phyloP scores from a whole-genome alignment of 2,113 vertebrate species.

The Pelecanoides urinatrix region DNA sequence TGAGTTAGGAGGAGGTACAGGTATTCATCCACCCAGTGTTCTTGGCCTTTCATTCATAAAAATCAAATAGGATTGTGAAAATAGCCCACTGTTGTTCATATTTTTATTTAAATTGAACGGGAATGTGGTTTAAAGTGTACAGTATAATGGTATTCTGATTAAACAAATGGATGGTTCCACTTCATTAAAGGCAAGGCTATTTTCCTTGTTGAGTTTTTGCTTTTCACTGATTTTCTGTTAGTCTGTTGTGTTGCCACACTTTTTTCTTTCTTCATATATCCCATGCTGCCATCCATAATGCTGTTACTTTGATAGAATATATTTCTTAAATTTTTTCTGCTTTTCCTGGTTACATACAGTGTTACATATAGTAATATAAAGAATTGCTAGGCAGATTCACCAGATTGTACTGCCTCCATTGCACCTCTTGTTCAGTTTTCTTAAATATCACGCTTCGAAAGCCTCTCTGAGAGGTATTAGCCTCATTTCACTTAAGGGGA shows the following conservation, averaged over 20 bases:
- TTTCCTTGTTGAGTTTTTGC: not conserved
- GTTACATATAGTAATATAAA: not conserved
- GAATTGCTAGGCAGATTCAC: not conserved
- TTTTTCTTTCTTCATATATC: not conserved
- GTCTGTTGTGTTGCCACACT: not conserved
- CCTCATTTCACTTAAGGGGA: not conserved
- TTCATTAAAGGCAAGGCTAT: not conserved
- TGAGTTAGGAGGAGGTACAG: not conserved
- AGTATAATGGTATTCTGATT: not conserved
- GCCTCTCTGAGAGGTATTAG: not conserved
- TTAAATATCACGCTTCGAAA: not conserved
- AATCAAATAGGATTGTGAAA: not conserved
- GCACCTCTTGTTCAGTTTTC: not conserved
- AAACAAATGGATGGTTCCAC: not conserved
- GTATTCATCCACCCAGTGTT: not conserved
- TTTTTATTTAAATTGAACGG: not conserved
- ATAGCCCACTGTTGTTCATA: not conserved
- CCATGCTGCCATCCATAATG: not conserved
- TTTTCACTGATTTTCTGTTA: not conserved
- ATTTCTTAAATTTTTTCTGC: not conserved
- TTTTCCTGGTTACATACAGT: not conserved
- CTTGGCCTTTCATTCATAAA: not conserved
- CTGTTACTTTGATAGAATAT: not conserved
- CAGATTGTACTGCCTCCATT: not conserved
- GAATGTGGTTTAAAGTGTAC: not conserved